Evolutionary conservation across 2,888 invertebrate species (phyloP), one percentile per base, ranked within the genome.

Genomic region (Andrena praecox): DNA sequence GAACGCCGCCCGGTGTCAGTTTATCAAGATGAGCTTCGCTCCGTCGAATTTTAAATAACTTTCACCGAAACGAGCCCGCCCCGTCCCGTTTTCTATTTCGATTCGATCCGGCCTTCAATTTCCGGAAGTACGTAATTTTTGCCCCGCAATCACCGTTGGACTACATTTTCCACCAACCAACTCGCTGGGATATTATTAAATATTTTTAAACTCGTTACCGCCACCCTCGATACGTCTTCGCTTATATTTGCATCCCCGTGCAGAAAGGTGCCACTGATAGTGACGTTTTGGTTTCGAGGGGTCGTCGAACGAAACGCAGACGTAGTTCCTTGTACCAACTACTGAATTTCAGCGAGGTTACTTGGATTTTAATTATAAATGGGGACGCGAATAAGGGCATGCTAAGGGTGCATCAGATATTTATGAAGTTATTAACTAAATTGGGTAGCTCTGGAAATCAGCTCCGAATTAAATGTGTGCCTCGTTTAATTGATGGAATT

Each of bases 31-130:
- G 56, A 64, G 42, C 12, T 56, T 27, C 24, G 35, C 79, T 68
- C 67, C 12, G 68, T 48, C 68, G 80, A 79, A 79, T 80, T 68
- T 80, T 78, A 80, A 80, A 72, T 56, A 79, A 73, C 72, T 52
- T 24, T 16, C 31, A 4, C 33, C 62, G 48, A 63, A 72, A 80
- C 62, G 52, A 31, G 29, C 52, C 56, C 24, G 24, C 24, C 6
- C 54, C 56, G 24, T 31, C 60, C 7, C 56, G 1, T 71, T 20
- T 48, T 71, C 60, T 52, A n/a, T 42, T 12, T 66, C 48, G 20
- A 31, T 48, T 16, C 60, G 66, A 52, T 77, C 35, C 56, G 48
- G n/a, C 35, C 52, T 31, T 74, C 77, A 62, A 74, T 74, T 78
- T 54, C 62, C 52, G 20, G 68, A 48, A 56, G 62, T 54, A 48